These are phyloP conservation scores for Clarias magur DNA, from an alignment of 2,113 vertebrate genomes.

Conservation along the genomic window DNA sequence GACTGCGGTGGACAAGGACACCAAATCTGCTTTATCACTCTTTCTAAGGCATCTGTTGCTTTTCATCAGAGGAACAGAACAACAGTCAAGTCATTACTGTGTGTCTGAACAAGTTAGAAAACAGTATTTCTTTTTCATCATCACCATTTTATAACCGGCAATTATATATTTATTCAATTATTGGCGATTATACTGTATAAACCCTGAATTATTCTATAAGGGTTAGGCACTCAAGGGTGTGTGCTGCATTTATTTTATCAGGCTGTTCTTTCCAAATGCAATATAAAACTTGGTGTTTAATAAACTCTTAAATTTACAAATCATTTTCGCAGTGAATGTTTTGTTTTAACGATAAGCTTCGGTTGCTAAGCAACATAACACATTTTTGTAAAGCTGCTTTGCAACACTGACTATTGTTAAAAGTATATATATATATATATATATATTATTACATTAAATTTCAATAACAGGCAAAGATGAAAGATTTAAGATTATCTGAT, in stretches of 20 bases:
- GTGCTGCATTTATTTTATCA: not conserved
- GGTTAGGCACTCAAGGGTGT: not conserved
- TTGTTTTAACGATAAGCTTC: too few relatives aligned
- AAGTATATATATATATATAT: too few relatives aligned
- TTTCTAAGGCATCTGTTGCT: slow-evolving; percentile 27
- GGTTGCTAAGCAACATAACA: too few relatives aligned
- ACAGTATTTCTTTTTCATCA: not conserved
- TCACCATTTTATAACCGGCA: not conserved
- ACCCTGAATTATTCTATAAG: not conserved
- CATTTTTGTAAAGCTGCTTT: too few relatives aligned
- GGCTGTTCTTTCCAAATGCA: not conserved
- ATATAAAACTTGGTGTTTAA: not conserved
- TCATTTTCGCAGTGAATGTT: too few relatives aligned
- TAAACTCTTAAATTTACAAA: not conserved
- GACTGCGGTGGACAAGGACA: not conserved
- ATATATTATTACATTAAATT: too few relatives aligned
- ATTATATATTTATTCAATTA: not conserved
- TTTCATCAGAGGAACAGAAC: not conserved
- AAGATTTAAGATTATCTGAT: too few relatives aligned
- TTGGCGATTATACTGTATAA: not conserved
- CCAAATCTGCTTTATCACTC: slow-evolving; percentile 31
- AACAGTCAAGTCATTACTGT: too few relatives aligned
- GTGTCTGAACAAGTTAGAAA: not conserved
- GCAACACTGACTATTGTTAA: too few relatives aligned
- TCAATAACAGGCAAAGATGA: too few relatives aligned